Evolutionary conservation across 2,113 vertebrate genomes (phyloP).

Genomic region (Pelusios castaneus): DNA sequence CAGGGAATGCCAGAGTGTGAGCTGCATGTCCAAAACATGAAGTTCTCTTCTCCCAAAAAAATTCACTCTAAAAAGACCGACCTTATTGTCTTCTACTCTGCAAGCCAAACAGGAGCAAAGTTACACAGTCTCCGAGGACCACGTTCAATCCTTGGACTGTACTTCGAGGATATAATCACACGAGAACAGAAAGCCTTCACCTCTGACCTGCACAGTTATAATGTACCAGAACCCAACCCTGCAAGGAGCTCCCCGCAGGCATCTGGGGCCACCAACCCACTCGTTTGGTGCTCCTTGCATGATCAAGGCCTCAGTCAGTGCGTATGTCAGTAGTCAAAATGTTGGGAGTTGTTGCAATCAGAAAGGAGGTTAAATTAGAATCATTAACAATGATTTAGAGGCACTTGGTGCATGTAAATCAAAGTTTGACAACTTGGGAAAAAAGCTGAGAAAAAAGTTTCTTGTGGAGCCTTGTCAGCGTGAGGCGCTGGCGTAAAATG

Average conservation of each 20-base stretch:
- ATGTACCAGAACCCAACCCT: neutral
- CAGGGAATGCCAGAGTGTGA: neutral
- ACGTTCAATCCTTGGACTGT: neutral
- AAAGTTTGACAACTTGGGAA: neutral
- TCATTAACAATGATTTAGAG: neutral
- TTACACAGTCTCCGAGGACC: neutral
- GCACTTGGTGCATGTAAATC: neutral
- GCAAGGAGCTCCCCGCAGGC: neutral
- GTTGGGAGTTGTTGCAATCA: accelerated
- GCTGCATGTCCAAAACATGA: neutral
- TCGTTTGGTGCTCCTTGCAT: neutral
- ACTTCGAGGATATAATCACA: neutral
- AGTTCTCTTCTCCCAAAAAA: neutral
- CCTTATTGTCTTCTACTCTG: neutral
- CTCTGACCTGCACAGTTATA: neutral
- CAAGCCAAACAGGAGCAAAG: neutral
- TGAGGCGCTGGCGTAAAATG: neutral
- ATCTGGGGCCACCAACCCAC: neutral
- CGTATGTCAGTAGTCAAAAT: neutral
- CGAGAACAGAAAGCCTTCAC: neutral
- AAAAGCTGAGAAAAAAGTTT: neutral
- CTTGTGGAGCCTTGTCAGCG: neutral
- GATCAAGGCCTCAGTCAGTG: accelerated
- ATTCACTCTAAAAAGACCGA: neutral
- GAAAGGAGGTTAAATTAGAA: neutral